Evolutionary conservation across 1,140 invertebrate species (phyloP), one percentile per base, ranked within the genome.

Genomic region (Trichomalopsis sarcophagae): DNA sequence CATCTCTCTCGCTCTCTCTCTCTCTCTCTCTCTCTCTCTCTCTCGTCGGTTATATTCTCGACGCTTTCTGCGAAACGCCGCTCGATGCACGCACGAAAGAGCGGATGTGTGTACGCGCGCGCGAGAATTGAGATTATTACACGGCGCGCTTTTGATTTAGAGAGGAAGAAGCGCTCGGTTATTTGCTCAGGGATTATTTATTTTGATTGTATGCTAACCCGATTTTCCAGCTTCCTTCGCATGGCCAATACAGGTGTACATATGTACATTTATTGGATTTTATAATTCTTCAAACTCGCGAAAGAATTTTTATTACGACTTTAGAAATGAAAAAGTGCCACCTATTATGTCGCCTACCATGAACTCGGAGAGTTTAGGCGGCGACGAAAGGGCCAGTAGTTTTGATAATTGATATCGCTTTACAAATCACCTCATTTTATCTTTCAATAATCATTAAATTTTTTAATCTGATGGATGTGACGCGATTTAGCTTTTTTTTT

Each of bases 1-100:
- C 40, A 36, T 27, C 69, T 30, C 85, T 81, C 84, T 85, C 82
- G 85, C 27, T 87, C 74, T 87, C 68, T 89, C 87, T 83, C 82
- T 86, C 85, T 81, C 85, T 85, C 82, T 86, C 82, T 23, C 30
- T 7, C 21, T 27, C 55, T 27, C 27, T 27, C 27, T 27, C 27
- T 27, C 21, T 27, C 55, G 33, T 50, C 47, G 47, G 47, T 50
- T 50, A 50, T 62, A 62, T 80, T 77, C 62, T 80, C 62, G 33
- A 36, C 7, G 14, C 78, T 44, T 40, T 36, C 55, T 66, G 27
- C 68, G 30, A 71, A 71, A n/a, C 27, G 21, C 17, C 5, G 55
- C 55, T 62, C 55, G 17, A 77, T 40, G 21, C 44, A 50, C 44
- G 44, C 40, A 50, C 10, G n/a, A 77, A 7, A 23, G 33, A 71